Evolutionary conservation across 2,797 vertebrate species (phyloP), one percentile per base, ranked within the genome.

Genomic region (Tragelaphus eurycerus): DNA sequence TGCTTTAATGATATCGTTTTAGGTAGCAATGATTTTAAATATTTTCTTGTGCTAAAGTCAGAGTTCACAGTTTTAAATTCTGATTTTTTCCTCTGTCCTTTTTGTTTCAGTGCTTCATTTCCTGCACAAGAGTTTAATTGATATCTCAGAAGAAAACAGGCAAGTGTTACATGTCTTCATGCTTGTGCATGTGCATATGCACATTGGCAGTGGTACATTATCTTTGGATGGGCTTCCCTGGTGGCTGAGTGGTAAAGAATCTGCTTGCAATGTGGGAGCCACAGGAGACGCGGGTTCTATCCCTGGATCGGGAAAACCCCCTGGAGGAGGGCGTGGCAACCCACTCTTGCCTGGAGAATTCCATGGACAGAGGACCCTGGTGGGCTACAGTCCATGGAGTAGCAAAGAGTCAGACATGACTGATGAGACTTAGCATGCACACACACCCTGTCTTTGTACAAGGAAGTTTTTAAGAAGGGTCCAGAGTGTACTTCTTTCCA

Each of bases 91-190:
- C 59, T 83, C 3, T 60, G 19, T 84, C 92, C 87, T 98, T 83
- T 97, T 98, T 93, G 97, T 92, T 98, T 89, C 98, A 99, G 99
- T 99, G 90, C 98, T 99, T 98, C 98, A 98, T 96, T 99, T 99
- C 96, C 98, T 99, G 92, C 98, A 99, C 92, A 99, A 98, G 93
- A 98, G 98, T 5, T 95, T 99, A 81, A 96, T 86, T 97, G 99
- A 99, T 96, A 99, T 99, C 91, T 98, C 99, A 48, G 99, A 99
- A 78, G 99, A 99, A 98, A 99, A 99, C 98, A 99, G 99, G 99
- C 99, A 99, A 99, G 99, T 98, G 15, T n/a, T 78, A 1, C 11
- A 3, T 90, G 38, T 96, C 52, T 79, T 52, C 16, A 6, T 31
- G 10, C 52, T 19, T 81, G 27, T 43, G 16, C 2, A 0, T 67